Conservation (phyloP, 2,113 vertebrate species). For the Coreoperca whiteheadi region DNA sequence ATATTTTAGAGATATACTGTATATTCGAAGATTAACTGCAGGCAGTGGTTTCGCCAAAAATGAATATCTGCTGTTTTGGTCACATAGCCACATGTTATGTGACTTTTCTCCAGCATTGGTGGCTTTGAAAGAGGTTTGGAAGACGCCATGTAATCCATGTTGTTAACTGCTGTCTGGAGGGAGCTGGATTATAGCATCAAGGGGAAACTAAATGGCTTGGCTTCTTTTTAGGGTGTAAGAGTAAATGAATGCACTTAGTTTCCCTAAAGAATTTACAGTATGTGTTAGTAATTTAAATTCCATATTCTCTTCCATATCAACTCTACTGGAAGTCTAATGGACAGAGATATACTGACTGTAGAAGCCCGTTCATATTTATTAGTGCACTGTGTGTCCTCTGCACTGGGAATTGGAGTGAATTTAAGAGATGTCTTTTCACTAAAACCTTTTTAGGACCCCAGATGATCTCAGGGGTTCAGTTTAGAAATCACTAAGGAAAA, state of each 20-base stretch:
- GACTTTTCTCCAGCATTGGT: neutral
- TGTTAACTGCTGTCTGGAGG: neutral
- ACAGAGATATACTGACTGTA: neutral
- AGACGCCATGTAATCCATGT: slow-evolving; percentile 9
- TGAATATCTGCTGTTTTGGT: neutral
- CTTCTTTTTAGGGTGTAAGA: neutral
- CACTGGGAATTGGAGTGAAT: neutral
- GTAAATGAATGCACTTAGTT: neutral
- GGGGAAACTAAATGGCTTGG: neutral
- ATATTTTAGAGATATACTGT: neutral
- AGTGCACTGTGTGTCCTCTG: neutral
- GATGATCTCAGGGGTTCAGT: neutral
- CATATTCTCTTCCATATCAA: neutral
- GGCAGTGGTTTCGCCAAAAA: no score
- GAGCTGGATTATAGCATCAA: neutral
- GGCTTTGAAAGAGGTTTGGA: neutral
- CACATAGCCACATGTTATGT: neutral
- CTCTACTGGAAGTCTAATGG: neutral
- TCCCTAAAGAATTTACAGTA: neutral
- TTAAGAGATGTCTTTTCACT: neutral
- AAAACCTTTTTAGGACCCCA: neutral
- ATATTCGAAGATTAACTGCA: neutral
- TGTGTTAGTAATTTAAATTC: neutral
- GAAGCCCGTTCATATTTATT: neutral
- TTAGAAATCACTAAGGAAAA: neutral